A percentile compares a stretch with the other conserved stretches of the same genome.
Evolutionary conservation across 2,797 vertebrate genomes (phyloP).

Genomic region (Astyanax mexicanus): DNA sequence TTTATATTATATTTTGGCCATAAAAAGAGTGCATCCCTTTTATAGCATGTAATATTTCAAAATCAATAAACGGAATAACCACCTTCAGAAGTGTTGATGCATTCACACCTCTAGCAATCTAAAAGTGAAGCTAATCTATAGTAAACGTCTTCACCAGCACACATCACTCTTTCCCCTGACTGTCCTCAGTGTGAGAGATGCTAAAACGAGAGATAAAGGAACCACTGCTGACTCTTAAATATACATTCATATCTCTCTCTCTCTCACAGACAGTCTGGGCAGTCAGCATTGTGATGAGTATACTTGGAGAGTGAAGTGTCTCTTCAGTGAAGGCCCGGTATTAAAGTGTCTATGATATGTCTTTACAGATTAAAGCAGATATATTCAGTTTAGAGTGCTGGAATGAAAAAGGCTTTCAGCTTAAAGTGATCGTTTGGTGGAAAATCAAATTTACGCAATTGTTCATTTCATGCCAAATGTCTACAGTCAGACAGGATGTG

Average conservation of each 20-base stretch:
- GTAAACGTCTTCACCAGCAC: too few species aligned
- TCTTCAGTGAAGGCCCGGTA: neutral
- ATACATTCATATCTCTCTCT: neutral
- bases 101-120: neutral
- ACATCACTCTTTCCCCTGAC: neutral
- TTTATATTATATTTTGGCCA: too few species aligned
- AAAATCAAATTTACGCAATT: neutral
- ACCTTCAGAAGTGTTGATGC: neutral
- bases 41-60: neutral
- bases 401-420: neutral
- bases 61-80: neutral
- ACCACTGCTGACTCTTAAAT: neutral
- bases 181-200: neutral
- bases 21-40: too few species aligned
- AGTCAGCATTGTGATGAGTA: neutral
- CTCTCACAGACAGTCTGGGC: neutral
- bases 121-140: neutral
- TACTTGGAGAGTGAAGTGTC: neutral
- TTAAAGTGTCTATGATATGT: slow-evolving; percentile 2
- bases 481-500: neutral
- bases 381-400: neutral
- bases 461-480: neutral
- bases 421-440: neutral
- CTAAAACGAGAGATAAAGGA: neutral
- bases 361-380: slow-evolving; percentile 5